Conservation (phyloP, 2,797 vertebrate genomes). For the Nyctibius grandis region DNA sequence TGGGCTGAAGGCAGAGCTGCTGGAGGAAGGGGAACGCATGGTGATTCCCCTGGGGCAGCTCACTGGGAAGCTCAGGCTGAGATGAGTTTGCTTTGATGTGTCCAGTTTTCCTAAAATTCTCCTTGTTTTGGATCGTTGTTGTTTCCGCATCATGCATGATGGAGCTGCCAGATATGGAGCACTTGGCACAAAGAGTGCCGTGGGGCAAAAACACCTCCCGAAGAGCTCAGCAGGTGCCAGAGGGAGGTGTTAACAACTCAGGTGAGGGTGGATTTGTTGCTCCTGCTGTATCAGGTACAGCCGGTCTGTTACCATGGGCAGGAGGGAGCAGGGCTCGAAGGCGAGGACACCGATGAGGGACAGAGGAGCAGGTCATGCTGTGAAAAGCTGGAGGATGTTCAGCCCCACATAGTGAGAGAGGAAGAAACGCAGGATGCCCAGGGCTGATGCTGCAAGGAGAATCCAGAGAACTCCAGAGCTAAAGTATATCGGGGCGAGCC, state of each 20-base stretch:
- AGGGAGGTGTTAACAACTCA: not conserved
- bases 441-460: conserved; percentile 69
- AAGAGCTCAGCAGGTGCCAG: not conserved
- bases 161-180: not conserved
- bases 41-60: not conserved
- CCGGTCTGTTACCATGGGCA: not conserved
- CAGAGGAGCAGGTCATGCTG: not conserved
- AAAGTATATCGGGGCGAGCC: conserved; percentile 80
- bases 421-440: conserved; percentile 74
- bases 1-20: not conserved
- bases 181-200: not conserved
- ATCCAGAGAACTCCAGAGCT: conserved; percentile 77
- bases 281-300: not conserved
- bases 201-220: not conserved
- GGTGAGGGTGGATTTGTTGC: not conserved
- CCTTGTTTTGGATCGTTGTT: not conserved
- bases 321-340: not conserved
- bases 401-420: conserved; percentile 66
- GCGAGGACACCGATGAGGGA: not conserved
- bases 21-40: not conserved
- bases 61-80: not conserved
- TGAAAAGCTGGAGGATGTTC: conserved; percentile 41
- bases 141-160: fast-evolving
- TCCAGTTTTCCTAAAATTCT: not conserved
- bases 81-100: not conserved